Conservation (phyloP, 2,888 invertebrate species). For the Drymonia ruficornis region DNA sequence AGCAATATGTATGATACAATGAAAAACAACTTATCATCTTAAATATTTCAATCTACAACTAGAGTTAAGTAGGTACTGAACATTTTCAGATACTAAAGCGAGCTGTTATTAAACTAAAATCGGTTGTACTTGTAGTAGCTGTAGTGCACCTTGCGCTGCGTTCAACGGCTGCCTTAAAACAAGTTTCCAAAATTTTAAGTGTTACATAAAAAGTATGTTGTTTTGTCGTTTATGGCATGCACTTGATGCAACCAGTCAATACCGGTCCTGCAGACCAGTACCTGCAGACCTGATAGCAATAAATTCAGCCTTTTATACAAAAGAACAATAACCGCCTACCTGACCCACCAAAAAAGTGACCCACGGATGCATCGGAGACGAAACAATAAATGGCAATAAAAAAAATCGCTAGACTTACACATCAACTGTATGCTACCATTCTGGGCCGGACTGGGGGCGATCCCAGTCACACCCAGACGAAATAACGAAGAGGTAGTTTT, state of each 20-base stretch:
- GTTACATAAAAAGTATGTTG: not conserved
- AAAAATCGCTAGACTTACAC: too few relatives aligned
- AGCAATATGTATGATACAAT: too few relatives aligned
- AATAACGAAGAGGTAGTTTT: too few relatives aligned
- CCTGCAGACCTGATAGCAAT: not conserved
- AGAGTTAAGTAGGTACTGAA: not conserved
- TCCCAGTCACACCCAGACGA: too few relatives aligned
- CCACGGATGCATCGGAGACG: too few relatives aligned
- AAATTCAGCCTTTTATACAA: conserved; percentile 9
- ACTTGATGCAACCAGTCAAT: not conserved
- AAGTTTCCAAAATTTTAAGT: not conserved
- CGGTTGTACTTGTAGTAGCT: too few relatives aligned
- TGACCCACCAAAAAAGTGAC: not conserved
- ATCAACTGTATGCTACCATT: too few relatives aligned
- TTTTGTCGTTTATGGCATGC: not conserved
- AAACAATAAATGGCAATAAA: too few relatives aligned
- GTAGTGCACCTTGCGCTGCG: too few relatives aligned
- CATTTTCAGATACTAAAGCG: not conserved
- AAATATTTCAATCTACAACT: not conserved
- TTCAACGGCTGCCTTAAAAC: not conserved
- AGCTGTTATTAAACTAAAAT: conserved; percentile 4
- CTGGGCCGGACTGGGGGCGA: too few relatives aligned
- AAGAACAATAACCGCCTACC: not conserved
- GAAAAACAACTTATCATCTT: not conserved
- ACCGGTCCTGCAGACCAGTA: conserved; percentile 1